A percentile compares a stretch with the other conserved stretches of the same genome.
Conservation (phyloP, 2,113 vertebrate species). For the Promerops cafer region DNA sequence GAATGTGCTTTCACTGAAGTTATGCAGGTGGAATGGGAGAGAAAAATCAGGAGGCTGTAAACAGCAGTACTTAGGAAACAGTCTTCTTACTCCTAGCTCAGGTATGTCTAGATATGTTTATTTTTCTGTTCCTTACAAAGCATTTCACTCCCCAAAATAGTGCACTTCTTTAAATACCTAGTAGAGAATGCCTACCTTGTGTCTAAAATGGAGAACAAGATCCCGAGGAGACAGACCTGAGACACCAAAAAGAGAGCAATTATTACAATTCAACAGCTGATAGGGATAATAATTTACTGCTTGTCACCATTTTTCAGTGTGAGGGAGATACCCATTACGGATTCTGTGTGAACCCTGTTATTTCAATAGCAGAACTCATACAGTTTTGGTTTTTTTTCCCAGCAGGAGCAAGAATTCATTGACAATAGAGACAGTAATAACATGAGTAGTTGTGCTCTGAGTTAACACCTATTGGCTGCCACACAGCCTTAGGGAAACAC, state of each 20-base stretch:
- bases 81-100: neutral
- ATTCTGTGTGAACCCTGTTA: neutral
- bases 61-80: neutral
- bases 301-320: neutral
- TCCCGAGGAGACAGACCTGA: slow-evolving; percentile 93
- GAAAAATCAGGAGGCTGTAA: neutral
- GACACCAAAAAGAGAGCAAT: slow-evolving; percentile 18
- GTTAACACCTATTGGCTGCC: neutral
- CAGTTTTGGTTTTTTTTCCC: neutral
- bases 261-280: neutral
- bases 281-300: neutral
- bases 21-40: neutral
- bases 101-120: neutral
- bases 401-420: neutral
- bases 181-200: slow-evolving; percentile 81
- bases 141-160: neutral
- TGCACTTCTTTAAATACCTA: neutral
- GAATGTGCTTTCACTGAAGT: neutral
- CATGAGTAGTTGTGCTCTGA: neutral
- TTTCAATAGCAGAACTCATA: neutral
- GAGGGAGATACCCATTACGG: neutral
- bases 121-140: neutral
- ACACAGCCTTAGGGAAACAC: neutral
- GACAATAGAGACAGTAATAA: neutral
- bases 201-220: slow-evolving; percentile 93